Percentiles rank a stretch among this genome's conserved stretches.
Evolutionary conservation across 35 echinoderm and acorn worm genomes (phyloP).

Genomic region (Antedon bifida): DNA sequence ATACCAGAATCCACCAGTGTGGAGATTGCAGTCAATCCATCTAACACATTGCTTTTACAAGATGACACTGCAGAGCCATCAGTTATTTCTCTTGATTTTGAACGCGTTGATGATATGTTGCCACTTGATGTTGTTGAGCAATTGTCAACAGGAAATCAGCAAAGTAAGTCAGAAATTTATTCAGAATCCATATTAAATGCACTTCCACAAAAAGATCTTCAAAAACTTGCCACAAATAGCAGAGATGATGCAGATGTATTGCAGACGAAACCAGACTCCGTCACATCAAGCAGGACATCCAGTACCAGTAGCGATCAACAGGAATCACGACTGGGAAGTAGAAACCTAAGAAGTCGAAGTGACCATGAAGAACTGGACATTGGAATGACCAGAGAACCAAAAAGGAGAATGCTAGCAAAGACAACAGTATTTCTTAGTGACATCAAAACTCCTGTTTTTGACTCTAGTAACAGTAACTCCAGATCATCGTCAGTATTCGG

Average conservation of each 20-base stretch:
- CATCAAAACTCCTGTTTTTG: neutral
- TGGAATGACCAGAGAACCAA: neutral
- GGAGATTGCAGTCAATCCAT: neutral
- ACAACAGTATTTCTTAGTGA: neutral
- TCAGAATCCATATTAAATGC: neutral
- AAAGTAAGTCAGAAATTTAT: neutral
- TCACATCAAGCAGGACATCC: no score
- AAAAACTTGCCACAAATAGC: no score
- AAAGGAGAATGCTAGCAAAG: neutral
- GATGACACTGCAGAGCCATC: neutral
- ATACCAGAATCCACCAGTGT: neutral
- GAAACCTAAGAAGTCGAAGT: neutral
- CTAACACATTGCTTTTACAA: neutral
- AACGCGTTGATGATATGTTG: neutral
- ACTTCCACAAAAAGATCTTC: no score
- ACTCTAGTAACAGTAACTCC: neutral
- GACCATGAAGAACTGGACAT: neutral
- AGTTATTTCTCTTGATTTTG: neutral
- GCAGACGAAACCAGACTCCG: no score
- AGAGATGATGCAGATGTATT: no score
- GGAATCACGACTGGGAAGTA: neutral
- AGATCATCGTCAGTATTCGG: neutral
- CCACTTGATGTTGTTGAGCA: neutral
- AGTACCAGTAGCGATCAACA: no score
- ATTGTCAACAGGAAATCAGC: neutral